Percentiles rank a stretch among this genome's conserved stretches.
Evolutionary conservation across 1,140 invertebrate genomes (phyloP).

Genomic region (Portunus trituberculatus): DNA sequence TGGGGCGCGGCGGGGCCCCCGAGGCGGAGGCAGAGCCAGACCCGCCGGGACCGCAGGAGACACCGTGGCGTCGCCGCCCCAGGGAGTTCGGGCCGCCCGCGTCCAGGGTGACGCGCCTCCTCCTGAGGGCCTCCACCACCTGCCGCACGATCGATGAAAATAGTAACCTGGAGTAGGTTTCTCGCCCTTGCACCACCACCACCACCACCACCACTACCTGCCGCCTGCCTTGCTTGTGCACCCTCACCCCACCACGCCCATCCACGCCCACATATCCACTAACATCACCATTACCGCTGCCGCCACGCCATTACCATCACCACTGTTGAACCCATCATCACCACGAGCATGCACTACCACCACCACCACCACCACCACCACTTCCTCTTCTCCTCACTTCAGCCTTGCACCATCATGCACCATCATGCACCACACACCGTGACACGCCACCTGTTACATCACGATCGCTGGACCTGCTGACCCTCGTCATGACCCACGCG

Average conservation of each 20-base stretch:
- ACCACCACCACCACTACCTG: not conserved
- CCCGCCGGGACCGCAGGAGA: too few species aligned
- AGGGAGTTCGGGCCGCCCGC: too few species aligned
- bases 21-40: conserved; percentile 1
- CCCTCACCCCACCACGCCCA: not conserved
- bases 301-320: not conserved
- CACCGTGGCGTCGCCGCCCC: too few species aligned
- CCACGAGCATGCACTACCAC: not conserved
- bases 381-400: not conserved
- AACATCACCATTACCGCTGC: not conserved
- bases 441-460: too few species aligned
- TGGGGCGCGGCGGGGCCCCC: not conserved
- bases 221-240: not conserved
- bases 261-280: not conserved
- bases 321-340: not conserved
- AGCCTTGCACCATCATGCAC: not conserved
- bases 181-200: not conserved
- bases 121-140: conserved; percentile 4
- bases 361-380: not conserved
- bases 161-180: conserved; percentile 49
- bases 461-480: too few species aligned
- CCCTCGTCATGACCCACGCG: too few species aligned
- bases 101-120: too few species aligned
- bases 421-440: conserved; percentile 2
- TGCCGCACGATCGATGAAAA: conserved; percentile 50